Percentiles rank a stretch among this genome's conserved stretches.
phyloP scores from a whole-genome alignment of 92 coral and sea anemone genomes.

The Anthopleura xanthogrammica region DNA sequence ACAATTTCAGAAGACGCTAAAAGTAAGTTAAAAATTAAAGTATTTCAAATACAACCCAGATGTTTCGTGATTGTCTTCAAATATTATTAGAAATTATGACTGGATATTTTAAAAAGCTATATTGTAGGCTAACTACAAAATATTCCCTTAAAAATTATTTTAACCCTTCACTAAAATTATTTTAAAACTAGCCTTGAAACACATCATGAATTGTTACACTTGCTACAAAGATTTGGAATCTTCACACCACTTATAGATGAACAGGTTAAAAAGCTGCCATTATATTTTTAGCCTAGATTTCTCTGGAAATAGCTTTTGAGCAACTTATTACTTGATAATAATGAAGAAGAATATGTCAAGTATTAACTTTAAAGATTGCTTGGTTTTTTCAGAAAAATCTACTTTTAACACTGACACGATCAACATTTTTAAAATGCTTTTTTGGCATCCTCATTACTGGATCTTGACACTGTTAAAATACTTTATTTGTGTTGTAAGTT shows the following conservation, averaged over 20 bases:
- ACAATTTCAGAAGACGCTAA: background rate
- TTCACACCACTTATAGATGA: background rate
- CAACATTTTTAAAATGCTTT: background rate
- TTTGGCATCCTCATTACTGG: background rate
- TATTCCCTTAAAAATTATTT: background rate
- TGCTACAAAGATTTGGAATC: background rate
- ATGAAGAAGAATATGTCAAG: too few relatives aligned
- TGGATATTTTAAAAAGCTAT: background rate
- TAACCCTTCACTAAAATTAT: background rate
- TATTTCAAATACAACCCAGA: background rate
- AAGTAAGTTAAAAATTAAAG: background rate
- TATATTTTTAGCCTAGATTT: background rate
- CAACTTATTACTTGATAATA: too few relatives aligned
- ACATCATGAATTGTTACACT: background rate
- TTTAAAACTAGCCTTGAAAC: background rate
- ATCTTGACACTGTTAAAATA: background rate
- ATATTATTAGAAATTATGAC: background rate
- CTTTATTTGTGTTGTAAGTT: background rate
- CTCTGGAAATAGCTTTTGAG: too few relatives aligned
- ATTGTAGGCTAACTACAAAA: background rate
- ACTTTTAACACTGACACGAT: background rate
- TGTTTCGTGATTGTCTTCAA: background rate
- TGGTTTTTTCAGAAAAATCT: background rate
- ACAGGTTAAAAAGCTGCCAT: background rate
- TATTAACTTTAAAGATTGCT: background rate